Evolutionary conservation across 1,140 invertebrate genomes (phyloP), one percentile per base, ranked within the genome.

Genomic region (Subanguina moxae): DNA sequence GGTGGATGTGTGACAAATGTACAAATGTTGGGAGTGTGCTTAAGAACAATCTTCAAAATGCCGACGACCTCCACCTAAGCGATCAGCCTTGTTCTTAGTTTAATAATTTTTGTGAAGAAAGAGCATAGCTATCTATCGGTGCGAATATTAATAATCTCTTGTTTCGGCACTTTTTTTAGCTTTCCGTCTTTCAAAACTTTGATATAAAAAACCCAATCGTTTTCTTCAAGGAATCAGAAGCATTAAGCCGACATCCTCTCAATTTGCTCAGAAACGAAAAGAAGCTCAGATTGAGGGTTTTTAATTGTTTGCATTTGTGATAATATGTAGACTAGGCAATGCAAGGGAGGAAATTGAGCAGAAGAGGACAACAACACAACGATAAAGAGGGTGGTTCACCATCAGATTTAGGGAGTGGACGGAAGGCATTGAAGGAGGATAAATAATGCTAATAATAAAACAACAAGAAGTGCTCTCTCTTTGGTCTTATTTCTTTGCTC

Each of bases 1-100:
- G n/a, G 23, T 19, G 48, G 48, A 52, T 52, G 48, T 52, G 48
- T 52, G 48, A 52, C 48, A 52, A 52, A 52, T 52, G 48, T 52
- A 52, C 48, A 21, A 52, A 15, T 52, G 43, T 52, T 1, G 15
- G 23, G 48, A 52, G 48, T 52, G 23, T 52, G n/a, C 8, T 21
- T 15, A 21, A 21, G 48, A 25, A n/a, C n/a, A n/a, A n/a, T n/a
- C n/a, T n/a, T n/a, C n/a, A n/a, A n/a, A n/a, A 38, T 38, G 32
- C 32, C 32, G 32, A 38, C 32, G 11, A 38, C 3, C 32, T 38
- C 32, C 3, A 38, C 3, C 32, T 38, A 38, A 38, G 32, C 32
- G 32, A 11, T 38, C 32, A 38, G 32, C 32, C 11, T 38, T 38
- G 32, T 11, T 11, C 32, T 11, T 11, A 38, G 32, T 38, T 38